Conservation (phyloP, 2,113 vertebrate genomes). For the Hyla sarda region DNA sequence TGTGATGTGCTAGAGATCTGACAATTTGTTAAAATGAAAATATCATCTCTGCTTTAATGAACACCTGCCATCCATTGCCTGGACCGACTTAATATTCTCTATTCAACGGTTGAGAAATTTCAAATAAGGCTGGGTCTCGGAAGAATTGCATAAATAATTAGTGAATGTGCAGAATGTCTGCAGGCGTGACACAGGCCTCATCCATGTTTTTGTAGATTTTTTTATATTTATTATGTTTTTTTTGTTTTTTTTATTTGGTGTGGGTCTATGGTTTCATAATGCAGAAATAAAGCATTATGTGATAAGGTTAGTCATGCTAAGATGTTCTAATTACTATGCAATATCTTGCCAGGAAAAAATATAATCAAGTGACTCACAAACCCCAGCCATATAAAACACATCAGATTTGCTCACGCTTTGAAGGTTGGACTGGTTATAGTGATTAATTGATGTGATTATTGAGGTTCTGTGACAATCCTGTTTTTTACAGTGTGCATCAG, state of each 20-base stretch:
- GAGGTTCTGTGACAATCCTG: conserved; percentile 12
- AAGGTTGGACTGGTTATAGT: conserved; percentile 40
- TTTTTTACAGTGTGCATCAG: background rate
- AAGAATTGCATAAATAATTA: conserved; percentile 63
- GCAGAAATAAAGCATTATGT: conserved; percentile 61
- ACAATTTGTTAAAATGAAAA: conserved; percentile 58
- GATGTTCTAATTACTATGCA: conserved; percentile 62
- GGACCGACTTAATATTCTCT: conserved; percentile 60
- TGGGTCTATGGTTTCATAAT: conserved; percentile 33
- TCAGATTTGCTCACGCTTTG: conserved; percentile 25
- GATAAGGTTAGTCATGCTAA: conserved; percentile 62
- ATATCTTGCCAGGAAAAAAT: conserved; percentile 65
- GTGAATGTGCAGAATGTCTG: conserved; percentile 60
- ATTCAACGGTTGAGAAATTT: conserved; percentile 51
- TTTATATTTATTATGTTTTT: background rate
- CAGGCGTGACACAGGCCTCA: conserved; percentile 61
- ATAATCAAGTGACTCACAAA: conserved; percentile 44
- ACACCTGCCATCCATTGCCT: conserved; percentile 58
- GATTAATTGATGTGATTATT: conserved; percentile 50
- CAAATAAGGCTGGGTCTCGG: conserved; percentile 61
- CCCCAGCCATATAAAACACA: conserved; percentile 8
- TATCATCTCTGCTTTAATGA: conserved; percentile 62
- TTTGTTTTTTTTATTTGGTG: conserved; percentile 18
- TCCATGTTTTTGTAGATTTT: conserved; percentile 50
- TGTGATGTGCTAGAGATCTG: conserved; percentile 55